Conservation (phyloP, 2,113 vertebrate genomes). For the Gymnorhina tibicen region DNA sequence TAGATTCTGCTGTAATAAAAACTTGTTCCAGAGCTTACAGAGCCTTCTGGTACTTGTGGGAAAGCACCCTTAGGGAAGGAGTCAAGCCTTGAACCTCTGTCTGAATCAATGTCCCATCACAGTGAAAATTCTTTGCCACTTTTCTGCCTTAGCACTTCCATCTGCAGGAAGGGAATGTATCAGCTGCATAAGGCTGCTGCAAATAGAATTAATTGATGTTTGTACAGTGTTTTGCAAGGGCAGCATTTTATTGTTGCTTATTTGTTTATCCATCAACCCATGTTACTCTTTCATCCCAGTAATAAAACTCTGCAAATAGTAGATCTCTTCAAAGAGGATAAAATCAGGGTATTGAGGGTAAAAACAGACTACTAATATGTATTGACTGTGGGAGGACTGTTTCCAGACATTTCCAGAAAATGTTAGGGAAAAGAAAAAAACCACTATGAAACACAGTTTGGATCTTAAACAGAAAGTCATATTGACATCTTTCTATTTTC, state of each 20-base stretch:
- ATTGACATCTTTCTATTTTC: background rate
- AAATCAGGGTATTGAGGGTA: background rate
- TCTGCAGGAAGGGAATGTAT: background rate
- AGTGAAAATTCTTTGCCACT: background rate
- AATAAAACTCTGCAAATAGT: conserved; percentile 4
- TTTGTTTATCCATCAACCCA: conserved; percentile 24
- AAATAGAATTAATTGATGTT: conserved; percentile 36
- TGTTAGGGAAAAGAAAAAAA: background rate
- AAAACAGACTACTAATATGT: background rate
- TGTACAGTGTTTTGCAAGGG: background rate
- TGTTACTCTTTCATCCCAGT: background rate
- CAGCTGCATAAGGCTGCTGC: background rate
- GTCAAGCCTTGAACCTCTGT: background rate
- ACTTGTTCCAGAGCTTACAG: background rate
- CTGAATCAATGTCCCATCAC: background rate
- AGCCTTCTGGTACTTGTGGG: background rate
- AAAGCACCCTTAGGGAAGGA: background rate
- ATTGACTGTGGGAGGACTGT: background rate
- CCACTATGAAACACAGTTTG: background rate
- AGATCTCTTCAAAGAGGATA: background rate
- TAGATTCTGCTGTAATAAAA: background rate
- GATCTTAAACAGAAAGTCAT: background rate
- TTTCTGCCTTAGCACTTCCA: background rate
- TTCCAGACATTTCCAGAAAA: background rate
- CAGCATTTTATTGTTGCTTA: background rate